These are phyloP conservation scores for Myocastor coypus DNA, from an alignment of 2,113 vertebrate genomes.

Conservation along the genomic window DNA sequence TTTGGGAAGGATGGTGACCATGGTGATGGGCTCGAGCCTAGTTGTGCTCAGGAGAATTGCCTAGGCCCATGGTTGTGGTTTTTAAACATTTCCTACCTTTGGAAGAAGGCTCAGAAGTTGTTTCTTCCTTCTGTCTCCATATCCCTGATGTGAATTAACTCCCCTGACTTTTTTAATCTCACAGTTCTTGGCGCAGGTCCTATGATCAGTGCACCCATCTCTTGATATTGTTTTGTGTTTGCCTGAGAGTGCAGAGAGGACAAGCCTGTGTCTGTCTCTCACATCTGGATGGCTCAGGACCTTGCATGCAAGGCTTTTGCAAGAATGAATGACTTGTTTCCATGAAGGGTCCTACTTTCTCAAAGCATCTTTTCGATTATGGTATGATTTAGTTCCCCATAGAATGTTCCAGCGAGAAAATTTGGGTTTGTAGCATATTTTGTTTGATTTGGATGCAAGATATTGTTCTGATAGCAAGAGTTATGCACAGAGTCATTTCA, in stretches of 20 bases:
- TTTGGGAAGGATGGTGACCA: conserved; percentile 43
- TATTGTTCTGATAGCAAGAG: background rate
- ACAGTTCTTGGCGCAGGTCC: background rate
- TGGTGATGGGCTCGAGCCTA: background rate
- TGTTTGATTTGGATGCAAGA: background rate
- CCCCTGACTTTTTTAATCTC: background rate
- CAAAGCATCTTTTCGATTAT: background rate
- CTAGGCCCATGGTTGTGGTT: background rate
- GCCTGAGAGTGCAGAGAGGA: background rate
- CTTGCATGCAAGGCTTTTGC: background rate
- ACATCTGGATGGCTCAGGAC: background rate
- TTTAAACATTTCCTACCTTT: background rate
- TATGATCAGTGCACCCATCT: background rate
- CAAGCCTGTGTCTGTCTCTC: background rate
- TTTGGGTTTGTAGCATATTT: background rate
- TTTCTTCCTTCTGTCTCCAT: background rate
- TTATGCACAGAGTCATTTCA: background rate
- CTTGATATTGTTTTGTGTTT: background rate
- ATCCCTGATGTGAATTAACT: background rate
- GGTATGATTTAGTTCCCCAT: background rate
- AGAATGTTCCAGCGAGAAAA: background rate
- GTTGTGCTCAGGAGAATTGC: background rate
- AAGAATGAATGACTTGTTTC: background rate
- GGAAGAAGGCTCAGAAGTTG: background rate
- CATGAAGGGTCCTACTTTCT: background rate